phyloP scores from a whole-genome alignment of 2,113 vertebrate genomes.

The Hylia prasina region DNA sequence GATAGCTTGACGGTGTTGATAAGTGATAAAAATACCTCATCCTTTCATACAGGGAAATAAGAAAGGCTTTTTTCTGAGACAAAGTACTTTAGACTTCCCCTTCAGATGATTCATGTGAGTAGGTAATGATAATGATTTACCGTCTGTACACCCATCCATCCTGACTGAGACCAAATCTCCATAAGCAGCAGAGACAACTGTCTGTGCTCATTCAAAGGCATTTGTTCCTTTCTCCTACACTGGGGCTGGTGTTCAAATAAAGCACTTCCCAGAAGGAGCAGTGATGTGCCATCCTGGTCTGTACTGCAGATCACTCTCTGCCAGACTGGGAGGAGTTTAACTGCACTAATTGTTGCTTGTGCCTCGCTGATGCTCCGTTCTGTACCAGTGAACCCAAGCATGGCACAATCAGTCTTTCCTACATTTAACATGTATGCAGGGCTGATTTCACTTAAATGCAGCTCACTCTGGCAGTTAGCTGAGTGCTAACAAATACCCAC shows the following conservation, averaged over 20 bases:
- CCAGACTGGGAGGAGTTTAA: not conserved
- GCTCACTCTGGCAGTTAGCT: not conserved
- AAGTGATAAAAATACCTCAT: conserved; percentile 36
- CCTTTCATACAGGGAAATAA: conserved; percentile 29
- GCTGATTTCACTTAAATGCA: conserved; percentile 7
- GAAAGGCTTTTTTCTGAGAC: conserved; percentile 27
- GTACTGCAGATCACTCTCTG: not conserved
- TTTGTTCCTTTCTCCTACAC: not conserved
- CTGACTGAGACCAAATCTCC: not conserved
- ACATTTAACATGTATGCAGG: not conserved
- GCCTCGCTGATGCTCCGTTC: accelerated
- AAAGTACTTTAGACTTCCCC: conserved; percentile 37
- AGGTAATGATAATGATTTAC: conserved; percentile 56
- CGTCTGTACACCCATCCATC: conserved; percentile 28
- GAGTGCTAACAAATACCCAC: not conserved
- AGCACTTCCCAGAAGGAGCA: not conserved
- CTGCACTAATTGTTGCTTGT: not conserved
- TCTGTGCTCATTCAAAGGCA: conserved; percentile 14
- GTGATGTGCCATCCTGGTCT: not conserved
- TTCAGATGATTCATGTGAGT: conserved; percentile 48
- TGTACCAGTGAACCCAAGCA: not conserved
- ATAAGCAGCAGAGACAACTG: not conserved
- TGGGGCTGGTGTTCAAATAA: conserved; percentile 11
- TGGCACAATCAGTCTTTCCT: not conserved
- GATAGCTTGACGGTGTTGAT: conserved; percentile 33